Evolutionary conservation across 2,888 invertebrate species (phyloP).

Genomic region (Neoaliturus tenellus): DNA sequence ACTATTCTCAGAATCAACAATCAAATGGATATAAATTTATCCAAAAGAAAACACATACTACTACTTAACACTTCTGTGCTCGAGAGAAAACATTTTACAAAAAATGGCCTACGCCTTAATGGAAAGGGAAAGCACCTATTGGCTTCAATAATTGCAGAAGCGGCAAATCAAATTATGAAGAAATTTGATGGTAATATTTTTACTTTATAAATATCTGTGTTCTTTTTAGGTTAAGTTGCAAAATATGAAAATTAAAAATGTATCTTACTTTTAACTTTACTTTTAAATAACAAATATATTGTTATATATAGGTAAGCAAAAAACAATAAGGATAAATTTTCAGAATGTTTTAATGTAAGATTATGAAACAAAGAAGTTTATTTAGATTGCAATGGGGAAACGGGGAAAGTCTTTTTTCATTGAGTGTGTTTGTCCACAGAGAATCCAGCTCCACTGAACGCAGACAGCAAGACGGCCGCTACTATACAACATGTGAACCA

Average conservation of each 20-base stretch:
- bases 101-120: constrained; percentile 24
- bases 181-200: neutral
- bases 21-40: neutral
- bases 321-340: too few species aligned
- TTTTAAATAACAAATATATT: too few species aligned
- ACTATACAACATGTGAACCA: constrained; percentile 88
- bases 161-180: neutral
- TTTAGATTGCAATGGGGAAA: too few species aligned
- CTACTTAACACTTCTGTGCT: neutral
- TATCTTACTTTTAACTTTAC: too few species aligned
- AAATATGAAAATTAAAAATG: too few species aligned
- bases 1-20: constrained; percentile 14
- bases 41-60: constrained; percentile 1
- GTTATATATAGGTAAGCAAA: too few species aligned
- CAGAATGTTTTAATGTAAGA: too few species aligned
- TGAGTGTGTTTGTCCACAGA: neutral
- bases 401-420: too few species aligned
- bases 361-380: too few species aligned
- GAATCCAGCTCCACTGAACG: neutral
- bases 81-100: constrained; percentile 15
- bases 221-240: too few species aligned
- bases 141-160: neutral
- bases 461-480: constrained; percentile 79
- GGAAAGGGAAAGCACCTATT: neutral
- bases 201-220: too few species aligned